A percentile compares a stretch with the other conserved stretches of the same genome.
Evolutionary conservation across 2,113 vertebrate species (phyloP).

Genomic region (Hemichromis elongatus): DNA sequence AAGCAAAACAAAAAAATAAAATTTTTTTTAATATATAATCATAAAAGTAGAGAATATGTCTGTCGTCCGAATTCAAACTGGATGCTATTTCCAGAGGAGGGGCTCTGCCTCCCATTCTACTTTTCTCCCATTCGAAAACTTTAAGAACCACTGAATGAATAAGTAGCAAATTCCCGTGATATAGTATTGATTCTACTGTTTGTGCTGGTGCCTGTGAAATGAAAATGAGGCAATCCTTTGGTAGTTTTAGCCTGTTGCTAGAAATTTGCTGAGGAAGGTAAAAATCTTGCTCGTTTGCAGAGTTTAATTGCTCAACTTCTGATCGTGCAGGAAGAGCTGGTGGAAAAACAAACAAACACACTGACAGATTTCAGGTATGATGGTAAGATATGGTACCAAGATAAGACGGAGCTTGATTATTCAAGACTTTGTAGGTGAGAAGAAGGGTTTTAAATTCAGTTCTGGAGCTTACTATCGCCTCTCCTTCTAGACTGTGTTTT

Average conservation of each 20-base stretch:
- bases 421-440: not conserved
- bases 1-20: not conserved
- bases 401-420: not conserved
- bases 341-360: accelerated
- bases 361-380: not conserved
- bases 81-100: not conserved
- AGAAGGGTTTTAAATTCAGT: not conserved
- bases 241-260: not conserved
- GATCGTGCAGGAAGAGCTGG: not conserved
- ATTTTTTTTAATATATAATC: not conserved
- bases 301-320: not conserved
- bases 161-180: accelerated
- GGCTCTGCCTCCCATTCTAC: not conserved
- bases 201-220: not conserved
- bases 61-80: not conserved
- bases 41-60: not conserved
- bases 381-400: not conserved
- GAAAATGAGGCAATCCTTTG: accelerated
- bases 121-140: not conserved
- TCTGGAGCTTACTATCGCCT: not conserved
- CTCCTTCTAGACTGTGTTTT: not conserved
- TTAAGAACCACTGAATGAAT: not conserved
- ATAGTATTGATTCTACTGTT: no score
- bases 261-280: no score
- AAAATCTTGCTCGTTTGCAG: not conserved